These are phyloP conservation scores for Globodera ellingtonae DNA, from an alignment of 1,140 invertebrate species.

Conservation along the genomic window DNA sequence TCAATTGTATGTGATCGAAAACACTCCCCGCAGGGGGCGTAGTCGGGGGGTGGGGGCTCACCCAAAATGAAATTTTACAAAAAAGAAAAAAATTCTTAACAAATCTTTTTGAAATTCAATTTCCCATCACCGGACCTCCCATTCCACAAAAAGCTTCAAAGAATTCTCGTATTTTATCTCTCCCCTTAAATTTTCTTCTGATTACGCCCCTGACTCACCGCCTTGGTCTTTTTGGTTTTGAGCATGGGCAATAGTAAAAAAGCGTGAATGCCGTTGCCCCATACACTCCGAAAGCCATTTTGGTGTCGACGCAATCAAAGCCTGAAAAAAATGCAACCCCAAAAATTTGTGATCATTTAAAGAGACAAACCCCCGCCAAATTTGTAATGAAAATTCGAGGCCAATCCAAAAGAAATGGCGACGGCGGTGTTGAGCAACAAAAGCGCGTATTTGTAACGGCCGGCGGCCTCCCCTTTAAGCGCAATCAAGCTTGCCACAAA, in stretches of 20 bases:
- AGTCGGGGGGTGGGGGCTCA: too few species aligned
- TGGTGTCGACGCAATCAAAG: constrained; percentile 63
- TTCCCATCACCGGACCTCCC: too few species aligned
- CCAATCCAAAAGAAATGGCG: constrained; percentile 57
- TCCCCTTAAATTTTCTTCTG: too few species aligned
- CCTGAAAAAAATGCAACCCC: constrained; percentile 29
- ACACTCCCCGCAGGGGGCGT: not conserved
- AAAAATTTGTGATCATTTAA: too few species aligned
- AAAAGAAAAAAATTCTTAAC: too few species aligned
- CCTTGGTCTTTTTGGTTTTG: constrained; percentile 53
- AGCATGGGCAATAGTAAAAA: constrained; percentile 49
- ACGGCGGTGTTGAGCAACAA: constrained; percentile 49
- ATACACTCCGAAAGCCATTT: constrained; percentile 56
- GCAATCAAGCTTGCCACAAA: too few species aligned
- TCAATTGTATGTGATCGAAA: constrained; percentile 30
- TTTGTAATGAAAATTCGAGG: constrained; percentile 63
- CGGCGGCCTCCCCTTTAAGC: constrained; percentile 39
- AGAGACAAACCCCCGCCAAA: constrained; percentile 54
- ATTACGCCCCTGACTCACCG: constrained; percentile 20
- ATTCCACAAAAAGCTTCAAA: too few species aligned
- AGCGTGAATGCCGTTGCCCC: constrained; percentile 49
- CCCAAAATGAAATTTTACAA: too few species aligned
- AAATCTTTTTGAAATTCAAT: too few species aligned
- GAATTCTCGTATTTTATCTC: too few species aligned
- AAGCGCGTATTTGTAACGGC: constrained; percentile 38